phyloP scores from a whole-genome alignment of 2,113 vertebrate genomes.

The Saccopteryx bilineata region DNA sequence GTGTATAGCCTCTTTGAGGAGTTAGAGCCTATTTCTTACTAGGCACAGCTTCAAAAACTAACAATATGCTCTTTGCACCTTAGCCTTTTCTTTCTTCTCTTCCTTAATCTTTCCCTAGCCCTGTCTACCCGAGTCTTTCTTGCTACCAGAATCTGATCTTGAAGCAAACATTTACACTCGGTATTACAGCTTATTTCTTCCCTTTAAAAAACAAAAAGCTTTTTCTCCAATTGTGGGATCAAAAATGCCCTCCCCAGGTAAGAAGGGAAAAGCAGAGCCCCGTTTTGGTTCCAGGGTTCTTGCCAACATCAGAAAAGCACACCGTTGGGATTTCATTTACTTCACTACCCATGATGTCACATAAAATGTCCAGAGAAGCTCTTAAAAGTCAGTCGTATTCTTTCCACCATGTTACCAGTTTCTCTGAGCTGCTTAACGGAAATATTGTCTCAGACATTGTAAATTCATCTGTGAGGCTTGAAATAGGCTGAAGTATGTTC shows the following conservation, averaged over 20 bases:
- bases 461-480: background rate
- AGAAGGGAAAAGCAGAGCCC: background rate
- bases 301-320: background rate
- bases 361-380: background rate
- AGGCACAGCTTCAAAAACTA: background rate
- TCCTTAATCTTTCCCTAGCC: background rate
- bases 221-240: background rate
- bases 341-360: background rate
- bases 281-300: background rate
- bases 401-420: background rate
- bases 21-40: background rate
- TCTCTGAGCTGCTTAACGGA: background rate
- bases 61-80: background rate
- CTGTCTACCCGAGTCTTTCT: background rate
- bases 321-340: background rate
- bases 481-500: background rate
- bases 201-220: background rate
- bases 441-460: background rate
- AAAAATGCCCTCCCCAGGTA: background rate
- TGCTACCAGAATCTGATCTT: background rate
- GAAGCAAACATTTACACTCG: background rate
- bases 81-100: background rate
- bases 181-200: background rate
- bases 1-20: background rate
- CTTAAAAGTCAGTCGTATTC: background rate